Percentiles rank a stretch among this genome's conserved stretches.
Conservation (phyloP, 2,797 vertebrate species). For the Trachurus trachurus region DNA sequence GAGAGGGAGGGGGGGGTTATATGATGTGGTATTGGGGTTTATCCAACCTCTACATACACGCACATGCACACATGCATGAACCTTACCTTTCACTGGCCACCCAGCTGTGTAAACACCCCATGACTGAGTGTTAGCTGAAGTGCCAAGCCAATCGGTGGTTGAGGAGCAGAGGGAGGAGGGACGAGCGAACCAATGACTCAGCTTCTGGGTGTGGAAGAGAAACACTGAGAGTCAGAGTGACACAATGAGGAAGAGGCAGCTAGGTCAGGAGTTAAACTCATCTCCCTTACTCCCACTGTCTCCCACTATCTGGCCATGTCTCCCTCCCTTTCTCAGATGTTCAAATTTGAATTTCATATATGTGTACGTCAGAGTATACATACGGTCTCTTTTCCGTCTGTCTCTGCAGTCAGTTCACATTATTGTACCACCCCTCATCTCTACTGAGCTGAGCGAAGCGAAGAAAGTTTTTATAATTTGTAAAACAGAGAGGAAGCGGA, state of each 20-base stretch:
- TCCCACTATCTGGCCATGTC: slow-evolving; percentile 30
- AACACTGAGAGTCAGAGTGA: slow-evolving; percentile 53
- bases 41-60: slow-evolving; percentile 57
- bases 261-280: slow-evolving; percentile 81
- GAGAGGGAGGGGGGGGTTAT: slow-evolving; percentile 29
- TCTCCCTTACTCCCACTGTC: slow-evolving; percentile 65
- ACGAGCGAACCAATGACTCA: slow-evolving; percentile 61
- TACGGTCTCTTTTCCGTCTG: not conserved
- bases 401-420: not conserved
- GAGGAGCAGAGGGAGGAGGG: slow-evolving; percentile 59
- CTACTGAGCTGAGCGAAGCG: not conserved
- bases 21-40: slow-evolving; percentile 76
- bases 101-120: slow-evolving; percentile 84
- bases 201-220: slow-evolving; percentile 55
- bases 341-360: slow-evolving; percentile 6
- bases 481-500: slow-evolving; percentile 11
- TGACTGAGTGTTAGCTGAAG: slow-evolving; percentile 58
- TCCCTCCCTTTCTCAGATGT: slow-evolving; percentile 39
- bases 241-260: slow-evolving; percentile 59
- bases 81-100: slow-evolving; percentile 72
- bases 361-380: too few species aligned
- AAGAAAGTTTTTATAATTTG: not conserved
- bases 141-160: slow-evolving; percentile 68
- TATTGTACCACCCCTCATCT: not conserved
- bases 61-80: slow-evolving; percentile 48